These are phyloP conservation scores for Nephotettix cincticeps DNA, from an alignment of 1,140 invertebrate genomes.

Conservation along the genomic window DNA sequence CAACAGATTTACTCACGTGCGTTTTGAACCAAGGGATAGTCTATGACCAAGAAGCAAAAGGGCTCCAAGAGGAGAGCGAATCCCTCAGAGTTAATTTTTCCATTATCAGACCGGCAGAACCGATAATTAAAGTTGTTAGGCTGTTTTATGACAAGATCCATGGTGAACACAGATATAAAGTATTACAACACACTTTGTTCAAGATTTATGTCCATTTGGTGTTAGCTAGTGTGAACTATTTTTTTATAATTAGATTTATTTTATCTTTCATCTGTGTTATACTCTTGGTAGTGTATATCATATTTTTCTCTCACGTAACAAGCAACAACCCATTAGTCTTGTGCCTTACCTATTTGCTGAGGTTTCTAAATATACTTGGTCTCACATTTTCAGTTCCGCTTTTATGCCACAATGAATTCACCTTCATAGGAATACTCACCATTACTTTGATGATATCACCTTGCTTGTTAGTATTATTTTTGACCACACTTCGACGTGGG, in stretches of 20 bases:
- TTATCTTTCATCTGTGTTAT: not conserved
- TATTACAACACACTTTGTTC: not conserved
- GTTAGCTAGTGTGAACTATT: not conserved
- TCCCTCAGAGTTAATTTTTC: not conserved
- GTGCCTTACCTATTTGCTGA: not conserved
- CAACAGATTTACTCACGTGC: not conserved
- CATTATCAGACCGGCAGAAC: not conserved
- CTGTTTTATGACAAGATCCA: not conserved
- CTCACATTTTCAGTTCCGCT: not conserved
- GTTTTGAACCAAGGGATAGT: not conserved
- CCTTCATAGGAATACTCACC: not conserved
- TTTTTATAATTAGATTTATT: conserved; percentile 16
- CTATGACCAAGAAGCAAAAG: too few species aligned
- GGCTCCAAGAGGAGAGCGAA: not conserved
- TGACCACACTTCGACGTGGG: not conserved
- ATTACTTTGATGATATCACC: not conserved
- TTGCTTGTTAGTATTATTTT: not conserved
- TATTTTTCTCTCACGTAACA: not conserved
- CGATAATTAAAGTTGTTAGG: not conserved
- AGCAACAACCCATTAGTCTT: not conserved
- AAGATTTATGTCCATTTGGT: not conserved
- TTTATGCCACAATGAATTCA: not conserved
- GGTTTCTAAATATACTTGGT: not conserved
- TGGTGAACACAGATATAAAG: not conserved
- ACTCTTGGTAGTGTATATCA: not conserved